These are phyloP conservation scores for Sebastolobus alascanus DNA, from an alignment of 2,797 vertebrate species.

Conservation along the genomic window DNA sequence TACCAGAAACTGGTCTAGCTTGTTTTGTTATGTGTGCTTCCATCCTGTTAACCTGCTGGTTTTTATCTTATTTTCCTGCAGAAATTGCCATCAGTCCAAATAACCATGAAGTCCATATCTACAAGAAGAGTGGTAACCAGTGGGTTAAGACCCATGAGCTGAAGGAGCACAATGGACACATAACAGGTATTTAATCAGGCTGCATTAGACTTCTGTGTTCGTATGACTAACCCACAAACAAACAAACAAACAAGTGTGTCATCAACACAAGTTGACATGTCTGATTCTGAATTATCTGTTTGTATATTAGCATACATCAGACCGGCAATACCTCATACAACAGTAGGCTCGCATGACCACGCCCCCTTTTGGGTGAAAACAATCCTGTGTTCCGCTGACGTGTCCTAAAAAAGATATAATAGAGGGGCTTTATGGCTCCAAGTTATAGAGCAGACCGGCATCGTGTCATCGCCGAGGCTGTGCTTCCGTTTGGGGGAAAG, in stretches of 20 bases:
- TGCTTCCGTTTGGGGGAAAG: no score
- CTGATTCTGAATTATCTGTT: not conserved
- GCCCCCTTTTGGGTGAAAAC: no score
- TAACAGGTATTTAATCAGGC: constrained; percentile 89
- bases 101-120: constrained; percentile 99
- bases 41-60: not conserved
- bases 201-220: not conserved
- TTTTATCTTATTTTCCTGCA: constrained; percentile 58
- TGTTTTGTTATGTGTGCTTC: constrained; percentile 14
- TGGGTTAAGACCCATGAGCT: constrained; percentile 97
- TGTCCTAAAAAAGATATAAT: no score
- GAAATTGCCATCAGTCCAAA: constrained; percentile 99
- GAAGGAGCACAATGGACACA: constrained; percentile 99
- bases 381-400: no score
- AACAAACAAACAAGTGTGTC: not conserved
- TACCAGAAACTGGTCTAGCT: constrained; percentile 31
- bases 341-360: no score
- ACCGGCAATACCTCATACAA: no score
- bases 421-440: no score
- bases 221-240: not conserved
- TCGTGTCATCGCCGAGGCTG: no score
- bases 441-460: no score
- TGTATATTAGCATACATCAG: no score
- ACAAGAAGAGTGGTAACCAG: constrained; percentile 97
- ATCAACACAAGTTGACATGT: no score